Percentiles rank a stretch among this genome's conserved stretches.
Evolutionary conservation across 2,113 vertebrate species (phyloP).

Genomic region (Xiphophorus maculatus): DNA sequence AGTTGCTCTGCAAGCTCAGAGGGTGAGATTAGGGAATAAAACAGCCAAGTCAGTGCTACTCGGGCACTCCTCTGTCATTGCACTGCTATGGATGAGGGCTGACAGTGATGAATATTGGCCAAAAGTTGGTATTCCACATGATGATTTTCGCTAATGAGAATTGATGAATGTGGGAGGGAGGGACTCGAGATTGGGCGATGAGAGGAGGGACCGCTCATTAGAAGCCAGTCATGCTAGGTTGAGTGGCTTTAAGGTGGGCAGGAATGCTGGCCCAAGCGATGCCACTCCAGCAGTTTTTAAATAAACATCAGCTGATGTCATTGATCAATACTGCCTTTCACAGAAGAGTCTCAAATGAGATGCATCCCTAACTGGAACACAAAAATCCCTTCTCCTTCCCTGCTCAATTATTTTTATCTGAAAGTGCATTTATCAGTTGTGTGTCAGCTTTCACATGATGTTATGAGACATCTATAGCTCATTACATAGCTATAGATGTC

Average conservation of each 20-base stretch:
- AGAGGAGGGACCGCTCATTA: slow-evolving; percentile 75
- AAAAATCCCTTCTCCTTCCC: slow-evolving; percentile 55
- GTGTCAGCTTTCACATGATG: slow-evolving; percentile 48
- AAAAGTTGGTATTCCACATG: slow-evolving; percentile 82
- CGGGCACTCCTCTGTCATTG: slow-evolving; percentile 72
- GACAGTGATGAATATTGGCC: slow-evolving; percentile 83
- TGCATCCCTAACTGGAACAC: slow-evolving; percentile 42
- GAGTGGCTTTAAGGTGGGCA: slow-evolving; percentile 67
- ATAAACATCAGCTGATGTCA: slow-evolving; percentile 58
- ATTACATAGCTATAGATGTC: too few species aligned
- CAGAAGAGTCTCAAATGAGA: slow-evolving; percentile 51
- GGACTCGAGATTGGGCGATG: slow-evolving; percentile 71
- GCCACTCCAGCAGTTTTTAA: slow-evolving; percentile 63
- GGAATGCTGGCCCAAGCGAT: slow-evolving; percentile 45
- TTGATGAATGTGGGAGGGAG: slow-evolving; percentile 76
- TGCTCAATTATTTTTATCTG: slow-evolving; percentile 40
- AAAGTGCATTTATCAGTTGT: slow-evolving; percentile 34
- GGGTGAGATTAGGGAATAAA: slow-evolving; percentile 75
- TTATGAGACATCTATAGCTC: slow-evolving; percentile 48
- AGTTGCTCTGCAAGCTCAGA: slow-evolving; percentile 62
- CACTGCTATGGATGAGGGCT: slow-evolving; percentile 66
- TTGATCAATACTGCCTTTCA: slow-evolving; percentile 54
- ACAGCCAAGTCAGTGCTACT: slow-evolving; percentile 75
- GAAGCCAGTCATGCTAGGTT: slow-evolving; percentile 70
- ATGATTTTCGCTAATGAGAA: slow-evolving; percentile 84